Percentiles rank a stretch among this genome's conserved stretches.
Evolutionary conservation across 2,888 invertebrate genomes (phyloP).

Genomic region (Acanthosepion esculentum): DNA sequence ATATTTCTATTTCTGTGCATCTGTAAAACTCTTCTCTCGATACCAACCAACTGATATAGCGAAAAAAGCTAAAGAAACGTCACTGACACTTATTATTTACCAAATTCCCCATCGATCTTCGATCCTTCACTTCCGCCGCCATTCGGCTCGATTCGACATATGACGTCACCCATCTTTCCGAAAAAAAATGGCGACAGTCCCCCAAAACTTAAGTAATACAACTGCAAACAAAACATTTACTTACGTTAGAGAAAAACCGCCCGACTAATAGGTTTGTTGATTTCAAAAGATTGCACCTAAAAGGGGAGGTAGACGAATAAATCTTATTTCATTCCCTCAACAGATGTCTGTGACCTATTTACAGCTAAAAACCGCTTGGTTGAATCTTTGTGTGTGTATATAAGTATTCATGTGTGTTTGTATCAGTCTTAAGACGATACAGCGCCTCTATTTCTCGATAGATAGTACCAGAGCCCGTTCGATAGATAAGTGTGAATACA

Average conservation of each 20-base stretch:
- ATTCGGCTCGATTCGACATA: background rate
- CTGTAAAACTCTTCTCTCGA: too few species aligned
- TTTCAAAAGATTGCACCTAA: background rate
- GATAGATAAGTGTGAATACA: too few species aligned
- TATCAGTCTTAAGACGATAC: background rate
- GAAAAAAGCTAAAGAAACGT: background rate
- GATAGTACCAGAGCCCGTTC: too few species aligned
- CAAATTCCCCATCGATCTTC: background rate
- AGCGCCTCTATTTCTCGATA: background rate
- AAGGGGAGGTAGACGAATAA: background rate
- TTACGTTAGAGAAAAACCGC: background rate
- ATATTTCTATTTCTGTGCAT: too few species aligned
- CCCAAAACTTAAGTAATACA: background rate
- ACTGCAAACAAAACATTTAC: conserved; percentile 20
- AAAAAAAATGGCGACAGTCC: background rate
- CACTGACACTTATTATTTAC: background rate
- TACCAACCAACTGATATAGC: too few species aligned
- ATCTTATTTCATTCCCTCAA: background rate
- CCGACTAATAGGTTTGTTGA: conserved; percentile 33
- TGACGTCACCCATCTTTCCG: background rate
- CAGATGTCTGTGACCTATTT: background rate
- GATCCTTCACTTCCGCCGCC: background rate
- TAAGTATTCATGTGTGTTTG: background rate
- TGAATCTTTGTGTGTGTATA: background rate
- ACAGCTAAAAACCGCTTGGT: background rate